Conservation (phyloP, 2,797 vertebrate species). For the Poeciliopsis presidionis region DNA sequence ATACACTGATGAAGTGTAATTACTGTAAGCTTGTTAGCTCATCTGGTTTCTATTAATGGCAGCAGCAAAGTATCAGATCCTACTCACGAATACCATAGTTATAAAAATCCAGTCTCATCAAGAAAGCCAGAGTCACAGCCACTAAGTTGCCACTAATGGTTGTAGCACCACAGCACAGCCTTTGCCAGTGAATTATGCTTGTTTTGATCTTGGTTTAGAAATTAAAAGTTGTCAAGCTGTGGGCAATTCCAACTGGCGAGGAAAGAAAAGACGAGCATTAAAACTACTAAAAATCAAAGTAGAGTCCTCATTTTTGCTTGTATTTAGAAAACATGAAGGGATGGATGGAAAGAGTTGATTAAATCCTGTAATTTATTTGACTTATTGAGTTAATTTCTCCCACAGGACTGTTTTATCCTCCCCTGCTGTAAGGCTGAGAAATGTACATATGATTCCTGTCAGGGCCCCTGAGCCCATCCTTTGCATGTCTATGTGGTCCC, state of each 20-base stretch:
- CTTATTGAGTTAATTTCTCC: background rate
- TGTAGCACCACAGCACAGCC: background rate
- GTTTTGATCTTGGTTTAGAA: slow-evolving; percentile 5
- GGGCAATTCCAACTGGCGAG: background rate
- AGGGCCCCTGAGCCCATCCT: background rate
- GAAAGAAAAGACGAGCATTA: background rate
- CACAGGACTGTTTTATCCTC: background rate
- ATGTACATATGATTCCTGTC: slow-evolving; percentile 40
- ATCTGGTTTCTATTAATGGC: slow-evolving; percentile 57
- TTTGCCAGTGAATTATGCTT: slow-evolving; percentile 1
- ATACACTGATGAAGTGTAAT: slow-evolving; percentile 41
- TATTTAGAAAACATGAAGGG: background rate
- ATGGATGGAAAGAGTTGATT: background rate
- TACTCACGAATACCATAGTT: slow-evolving; percentile 34
- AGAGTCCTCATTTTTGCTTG: background rate
- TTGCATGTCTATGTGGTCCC: slow-evolving; percentile 37
- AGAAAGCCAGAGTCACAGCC: slow-evolving; percentile 27
- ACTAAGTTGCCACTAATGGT: slow-evolving; percentile 36
- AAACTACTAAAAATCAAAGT: background rate
- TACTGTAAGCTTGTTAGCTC: slow-evolving; percentile 34
- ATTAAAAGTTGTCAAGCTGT: background rate
- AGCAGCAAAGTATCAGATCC: slow-evolving; percentile 47
- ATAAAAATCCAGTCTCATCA: slow-evolving; percentile 29
- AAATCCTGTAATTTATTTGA: background rate
- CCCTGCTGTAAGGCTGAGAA: slow-evolving; percentile 8